Percentiles rank a stretch among this genome's conserved stretches.
Evolutionary conservation across 2,797 vertebrate species (phyloP).

Genomic region (Sebastolobus altivelis): DNA sequence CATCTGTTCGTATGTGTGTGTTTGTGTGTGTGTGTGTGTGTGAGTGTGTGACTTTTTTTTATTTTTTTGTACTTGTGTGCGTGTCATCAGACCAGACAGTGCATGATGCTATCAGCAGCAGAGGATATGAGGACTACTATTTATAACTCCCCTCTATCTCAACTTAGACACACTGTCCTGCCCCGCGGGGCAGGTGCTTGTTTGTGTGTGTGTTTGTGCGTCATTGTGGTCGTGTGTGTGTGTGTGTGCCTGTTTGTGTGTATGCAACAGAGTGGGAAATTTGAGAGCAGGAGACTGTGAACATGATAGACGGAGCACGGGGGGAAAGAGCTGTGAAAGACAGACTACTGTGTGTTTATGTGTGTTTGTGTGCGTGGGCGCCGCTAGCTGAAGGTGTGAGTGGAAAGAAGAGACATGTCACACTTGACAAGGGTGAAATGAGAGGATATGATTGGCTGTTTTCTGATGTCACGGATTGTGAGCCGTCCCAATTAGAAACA

Average conservation of each 20-base stretch:
- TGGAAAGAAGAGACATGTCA: slow-evolving; percentile 68
- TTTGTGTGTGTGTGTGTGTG: slow-evolving; percentile 5
- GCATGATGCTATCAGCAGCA: slow-evolving; percentile 75
- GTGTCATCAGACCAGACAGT: slow-evolving; percentile 69
- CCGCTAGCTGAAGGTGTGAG: slow-evolving; percentile 48
- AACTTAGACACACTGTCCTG: slow-evolving; percentile 71
- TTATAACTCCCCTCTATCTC: slow-evolving; percentile 76
- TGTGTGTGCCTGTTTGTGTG: slow-evolving; percentile 23
- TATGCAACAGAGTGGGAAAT: slow-evolving; percentile 52
- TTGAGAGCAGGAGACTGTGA: slow-evolving; percentile 42
- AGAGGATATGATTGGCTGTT: slow-evolving; percentile 72
- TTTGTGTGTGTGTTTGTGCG: slow-evolving; percentile 21
- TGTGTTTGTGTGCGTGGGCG: slow-evolving; percentile 1
- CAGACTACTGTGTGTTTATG: slow-evolving; percentile 8
- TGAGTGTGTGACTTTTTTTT: neutral
- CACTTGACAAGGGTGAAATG: slow-evolving; percentile 75
- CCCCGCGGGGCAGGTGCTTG: slow-evolving; percentile 53
- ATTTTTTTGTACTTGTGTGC: slow-evolving; percentile 29
- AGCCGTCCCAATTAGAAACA: slow-evolving; percentile 76
- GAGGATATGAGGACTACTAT: slow-evolving; percentile 81
- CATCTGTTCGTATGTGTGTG: slow-evolving; percentile 13
- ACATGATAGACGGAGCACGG: slow-evolving; percentile 42
- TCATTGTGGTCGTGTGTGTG: slow-evolving; percentile 8
- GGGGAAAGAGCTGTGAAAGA: slow-evolving; percentile 30
- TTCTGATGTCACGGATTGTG: slow-evolving; percentile 71